A percentile compares a stretch with the other conserved stretches of the same genome.
phyloP scores from a whole-genome alignment of 2,113 vertebrate species.

The Ramphastos sulfuratus region DNA sequence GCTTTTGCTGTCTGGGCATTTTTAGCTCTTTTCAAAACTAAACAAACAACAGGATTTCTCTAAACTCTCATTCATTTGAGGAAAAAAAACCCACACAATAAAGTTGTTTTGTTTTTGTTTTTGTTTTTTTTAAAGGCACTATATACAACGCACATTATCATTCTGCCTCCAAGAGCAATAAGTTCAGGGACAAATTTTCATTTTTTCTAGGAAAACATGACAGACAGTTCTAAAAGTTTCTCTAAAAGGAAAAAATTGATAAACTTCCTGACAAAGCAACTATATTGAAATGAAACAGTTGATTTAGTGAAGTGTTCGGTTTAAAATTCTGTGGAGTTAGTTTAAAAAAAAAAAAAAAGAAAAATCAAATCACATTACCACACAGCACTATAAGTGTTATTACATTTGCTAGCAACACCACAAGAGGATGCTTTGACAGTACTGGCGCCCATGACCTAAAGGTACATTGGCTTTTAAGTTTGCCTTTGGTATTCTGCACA shows the following conservation, averaged over 20 bases:
- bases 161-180: not conserved
- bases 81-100: not conserved
- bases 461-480: not conserved
- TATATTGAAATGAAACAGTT: not conserved
- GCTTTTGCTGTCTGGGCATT: not conserved
- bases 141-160: not conserved
- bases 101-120: no score
- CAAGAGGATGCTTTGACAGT: not conserved
- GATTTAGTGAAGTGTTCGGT: not conserved
- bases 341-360: not conserved
- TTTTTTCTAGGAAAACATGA: not conserved
- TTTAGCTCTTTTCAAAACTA: not conserved
- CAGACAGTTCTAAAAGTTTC: not conserved
- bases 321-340: not conserved
- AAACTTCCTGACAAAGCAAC: not conserved
- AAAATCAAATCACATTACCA: not conserved
- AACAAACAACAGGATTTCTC: not conserved
- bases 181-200: not conserved
- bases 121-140: not conserved
- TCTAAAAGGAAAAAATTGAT: not conserved
- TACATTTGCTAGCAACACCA: not conserved
- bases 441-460: not conserved
- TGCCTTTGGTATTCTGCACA: not conserved
- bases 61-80: not conserved
- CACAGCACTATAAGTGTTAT: not conserved